A percentile compares a stretch with the other conserved stretches of the same genome.
Conservation (phyloP, 2,888 invertebrate species). For the Malthinus seriepunctatus region DNA sequence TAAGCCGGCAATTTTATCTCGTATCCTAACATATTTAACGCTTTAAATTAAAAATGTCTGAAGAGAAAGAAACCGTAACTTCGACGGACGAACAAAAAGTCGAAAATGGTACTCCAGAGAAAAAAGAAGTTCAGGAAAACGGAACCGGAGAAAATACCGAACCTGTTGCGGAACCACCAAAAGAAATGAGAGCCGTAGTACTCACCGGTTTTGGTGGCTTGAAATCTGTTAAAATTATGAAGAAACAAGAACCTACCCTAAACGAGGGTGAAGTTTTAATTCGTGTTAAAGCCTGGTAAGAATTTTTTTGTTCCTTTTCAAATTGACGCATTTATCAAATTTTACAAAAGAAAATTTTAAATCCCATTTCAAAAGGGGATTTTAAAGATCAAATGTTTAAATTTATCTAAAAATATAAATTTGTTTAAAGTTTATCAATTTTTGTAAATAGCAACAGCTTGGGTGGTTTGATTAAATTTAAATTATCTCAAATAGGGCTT, state of each 20-base stretch:
- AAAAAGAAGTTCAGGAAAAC: constrained; percentile 51
- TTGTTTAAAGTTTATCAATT: too few species aligned
- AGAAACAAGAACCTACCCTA: constrained; percentile 74
- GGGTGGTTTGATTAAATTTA: too few species aligned
- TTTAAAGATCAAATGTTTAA: too few species aligned
- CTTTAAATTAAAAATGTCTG: constrained; percentile 37
- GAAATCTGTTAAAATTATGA: constrained; percentile 81
- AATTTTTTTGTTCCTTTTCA: constrained; percentile 36
- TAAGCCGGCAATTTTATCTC: constrained; percentile 10
- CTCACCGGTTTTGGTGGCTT: constrained; percentile 85
- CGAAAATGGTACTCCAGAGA: constrained; percentile 34
- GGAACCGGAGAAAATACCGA: constrained; percentile 54
- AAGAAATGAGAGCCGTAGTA: constrained; percentile 85
- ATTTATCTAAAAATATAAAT: too few species aligned
- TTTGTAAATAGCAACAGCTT: too few species aligned
- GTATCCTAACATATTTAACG: constrained; percentile 12
- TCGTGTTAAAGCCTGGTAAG: constrained; percentile 86
- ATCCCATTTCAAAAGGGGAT: too few species aligned
- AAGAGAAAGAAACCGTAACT: constrained; percentile 40
- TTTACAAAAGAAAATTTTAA: too few species aligned
- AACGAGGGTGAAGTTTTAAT: constrained; percentile 79
- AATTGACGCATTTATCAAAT: not conserved
- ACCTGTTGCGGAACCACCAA: constrained; percentile 59
- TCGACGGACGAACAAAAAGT: constrained; percentile 41
- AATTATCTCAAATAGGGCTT: too few species aligned